These are phyloP conservation scores for Actinia equina DNA, from an alignment of 64 coral and sea anemone genomes.

Conservation along the genomic window DNA sequence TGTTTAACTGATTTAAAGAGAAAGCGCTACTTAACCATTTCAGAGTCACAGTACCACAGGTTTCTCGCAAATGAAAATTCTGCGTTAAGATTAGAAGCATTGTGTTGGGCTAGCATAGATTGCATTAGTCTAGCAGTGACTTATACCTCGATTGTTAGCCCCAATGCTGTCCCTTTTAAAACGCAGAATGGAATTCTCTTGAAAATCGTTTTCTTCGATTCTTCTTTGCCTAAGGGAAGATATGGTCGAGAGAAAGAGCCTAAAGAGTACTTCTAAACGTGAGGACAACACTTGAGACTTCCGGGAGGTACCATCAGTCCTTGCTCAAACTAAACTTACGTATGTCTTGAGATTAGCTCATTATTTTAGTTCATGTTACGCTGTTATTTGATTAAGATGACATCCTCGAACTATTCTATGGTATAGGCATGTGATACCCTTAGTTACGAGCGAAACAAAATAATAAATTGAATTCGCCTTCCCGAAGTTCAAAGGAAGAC, in stretches of 20 bases:
- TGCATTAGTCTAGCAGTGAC: not conserved
- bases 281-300: conserved; percentile 15
- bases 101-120: not conserved
- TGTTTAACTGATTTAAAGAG: no score
- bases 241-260: not conserved
- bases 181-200: conserved; percentile 26
- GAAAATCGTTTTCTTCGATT: conserved; percentile 23
- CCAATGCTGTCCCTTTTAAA: conserved; percentile 21
- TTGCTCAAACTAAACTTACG: conserved; percentile 12
- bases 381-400: not conserved
- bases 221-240: conserved; percentile 16
- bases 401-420: not conserved
- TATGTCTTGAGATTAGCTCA: not conserved
- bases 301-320: not conserved
- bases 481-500: no score
- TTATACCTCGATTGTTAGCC: conserved; percentile 9
- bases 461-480: not conserved
- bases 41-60: no score
- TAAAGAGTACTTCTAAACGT: not conserved
- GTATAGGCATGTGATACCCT: not conserved
- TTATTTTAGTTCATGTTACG: not conserved
- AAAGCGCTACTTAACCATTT: no score
- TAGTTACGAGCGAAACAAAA: not conserved
- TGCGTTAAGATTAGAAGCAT: not conserved
- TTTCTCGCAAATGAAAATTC: not conserved